These are phyloP conservation scores for Cheilosia soror DNA, from an alignment of 2,888 invertebrate genomes.

Conservation along the genomic window DNA sequence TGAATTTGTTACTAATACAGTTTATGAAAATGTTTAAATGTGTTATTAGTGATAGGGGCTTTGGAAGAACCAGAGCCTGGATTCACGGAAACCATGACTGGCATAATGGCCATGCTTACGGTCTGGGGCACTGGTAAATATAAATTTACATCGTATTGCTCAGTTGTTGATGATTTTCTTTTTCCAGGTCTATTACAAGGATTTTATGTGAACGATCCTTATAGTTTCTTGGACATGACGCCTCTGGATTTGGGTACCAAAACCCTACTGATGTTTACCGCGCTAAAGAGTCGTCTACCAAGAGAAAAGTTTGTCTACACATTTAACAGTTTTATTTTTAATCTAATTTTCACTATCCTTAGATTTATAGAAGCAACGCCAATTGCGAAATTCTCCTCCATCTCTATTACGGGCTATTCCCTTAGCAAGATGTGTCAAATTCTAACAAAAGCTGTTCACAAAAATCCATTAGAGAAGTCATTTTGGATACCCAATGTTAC, in stretches of 20 bases:
- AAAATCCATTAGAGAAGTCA: constrained; percentile 33
- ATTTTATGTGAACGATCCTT: neutral
- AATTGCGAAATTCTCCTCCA: constrained; percentile 32
- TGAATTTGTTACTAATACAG: neutral
- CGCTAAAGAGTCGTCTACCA: constrained; percentile 69
- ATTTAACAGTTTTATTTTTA: neutral
- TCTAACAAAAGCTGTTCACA: neutral
- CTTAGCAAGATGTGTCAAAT: neutral
- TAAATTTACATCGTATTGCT: neutral
- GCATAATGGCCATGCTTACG: constrained; percentile 79
- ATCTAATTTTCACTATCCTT: neutral
- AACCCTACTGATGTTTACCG: constrained; percentile 77
- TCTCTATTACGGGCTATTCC: neutral
- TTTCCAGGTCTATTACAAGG: constrained; percentile 24
- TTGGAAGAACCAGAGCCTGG: constrained; percentile 79
- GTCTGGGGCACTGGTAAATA: constrained; percentile 77
- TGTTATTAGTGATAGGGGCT: constrained; percentile 65
- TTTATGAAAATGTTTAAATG: neutral
- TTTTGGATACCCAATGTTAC: constrained; percentile 53
- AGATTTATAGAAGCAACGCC: constrained; percentile 48
- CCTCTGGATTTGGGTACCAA: constrained; percentile 79
- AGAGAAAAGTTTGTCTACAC: constrained; percentile 68
- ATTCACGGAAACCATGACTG: constrained; percentile 78
- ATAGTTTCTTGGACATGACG: constrained; percentile 77
- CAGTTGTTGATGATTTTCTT: neutral